A percentile compares a stretch with the other conserved stretches of the same genome.
Evolutionary conservation across 2,113 vertebrate species (phyloP).

Genomic region (Oxyura jamaicensis): DNA sequence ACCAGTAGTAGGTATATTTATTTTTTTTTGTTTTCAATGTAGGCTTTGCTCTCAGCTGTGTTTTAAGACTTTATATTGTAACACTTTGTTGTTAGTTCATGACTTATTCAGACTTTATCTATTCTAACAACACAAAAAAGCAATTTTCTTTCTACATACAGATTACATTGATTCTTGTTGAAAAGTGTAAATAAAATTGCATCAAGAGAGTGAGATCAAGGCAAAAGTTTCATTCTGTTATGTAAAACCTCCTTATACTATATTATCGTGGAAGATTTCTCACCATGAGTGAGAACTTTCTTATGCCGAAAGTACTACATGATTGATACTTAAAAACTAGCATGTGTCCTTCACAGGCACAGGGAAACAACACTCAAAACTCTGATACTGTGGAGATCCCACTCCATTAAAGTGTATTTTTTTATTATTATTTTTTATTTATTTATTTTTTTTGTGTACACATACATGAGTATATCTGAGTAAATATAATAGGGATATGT

Average conservation of each 20-base stretch:
- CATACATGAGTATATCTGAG: fast-evolving
- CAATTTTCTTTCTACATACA: neutral
- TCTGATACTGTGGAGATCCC: neutral
- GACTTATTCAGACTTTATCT: neutral
- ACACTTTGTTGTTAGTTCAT: neutral
- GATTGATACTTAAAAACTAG: neutral
- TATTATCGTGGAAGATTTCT: neutral
- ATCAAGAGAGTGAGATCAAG: neutral
- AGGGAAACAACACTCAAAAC: neutral
- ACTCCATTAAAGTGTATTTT: neutral
- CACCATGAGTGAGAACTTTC: neutral
- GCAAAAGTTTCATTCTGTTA: neutral
- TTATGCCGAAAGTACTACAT: neutral
- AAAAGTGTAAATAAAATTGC: neutral
- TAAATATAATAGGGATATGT: neutral
- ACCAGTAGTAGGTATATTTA: neutral
- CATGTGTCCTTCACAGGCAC: neutral
- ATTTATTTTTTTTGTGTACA: neutral
- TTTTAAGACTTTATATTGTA: neutral
- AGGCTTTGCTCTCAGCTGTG: neutral
- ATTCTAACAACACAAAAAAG: neutral
- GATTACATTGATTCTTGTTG: neutral
- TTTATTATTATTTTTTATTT: neutral
- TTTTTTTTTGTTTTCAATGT: neutral
- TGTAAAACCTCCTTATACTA: neutral